phyloP scores from a whole-genome alignment of 2,797 vertebrate species.

The Tragopan temminckii region DNA sequence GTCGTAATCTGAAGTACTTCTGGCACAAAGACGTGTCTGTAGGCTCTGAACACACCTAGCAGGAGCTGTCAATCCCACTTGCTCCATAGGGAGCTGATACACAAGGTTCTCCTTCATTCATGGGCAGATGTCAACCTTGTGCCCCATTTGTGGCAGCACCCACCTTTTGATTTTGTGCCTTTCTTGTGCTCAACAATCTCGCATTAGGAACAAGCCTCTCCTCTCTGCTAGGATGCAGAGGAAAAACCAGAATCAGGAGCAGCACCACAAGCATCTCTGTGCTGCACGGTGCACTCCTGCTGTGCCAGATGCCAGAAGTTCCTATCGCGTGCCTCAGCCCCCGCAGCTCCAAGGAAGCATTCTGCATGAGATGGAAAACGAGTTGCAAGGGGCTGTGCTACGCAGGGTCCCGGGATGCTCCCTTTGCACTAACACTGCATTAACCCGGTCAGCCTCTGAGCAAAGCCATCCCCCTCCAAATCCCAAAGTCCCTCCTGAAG shows the following conservation, averaged over 20 bases:
- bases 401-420: background rate
- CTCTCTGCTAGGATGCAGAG: background rate
- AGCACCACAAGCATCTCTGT: background rate
- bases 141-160: background rate
- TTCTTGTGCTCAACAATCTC: background rate
- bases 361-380: background rate
- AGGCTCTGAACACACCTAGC: background rate
- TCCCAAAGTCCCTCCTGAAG: background rate
- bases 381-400: background rate
- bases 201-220: background rate
- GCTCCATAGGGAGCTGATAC: background rate
- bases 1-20: background rate
- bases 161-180: background rate
- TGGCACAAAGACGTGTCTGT: background rate
- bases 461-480: rapidly evolving
- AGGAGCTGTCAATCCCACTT: background rate
- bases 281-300: background rate
- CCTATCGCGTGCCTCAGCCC: background rate
- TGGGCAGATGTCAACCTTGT: background rate
- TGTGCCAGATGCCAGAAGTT: background rate
- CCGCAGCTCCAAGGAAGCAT: too few relatives aligned
- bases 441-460: background rate
- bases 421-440: background rate
- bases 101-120: background rate
- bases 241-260: background rate